Base-by-base conservation (phyloP, 2,113 vertebrate species). In the Grallaria varia region DNA sequence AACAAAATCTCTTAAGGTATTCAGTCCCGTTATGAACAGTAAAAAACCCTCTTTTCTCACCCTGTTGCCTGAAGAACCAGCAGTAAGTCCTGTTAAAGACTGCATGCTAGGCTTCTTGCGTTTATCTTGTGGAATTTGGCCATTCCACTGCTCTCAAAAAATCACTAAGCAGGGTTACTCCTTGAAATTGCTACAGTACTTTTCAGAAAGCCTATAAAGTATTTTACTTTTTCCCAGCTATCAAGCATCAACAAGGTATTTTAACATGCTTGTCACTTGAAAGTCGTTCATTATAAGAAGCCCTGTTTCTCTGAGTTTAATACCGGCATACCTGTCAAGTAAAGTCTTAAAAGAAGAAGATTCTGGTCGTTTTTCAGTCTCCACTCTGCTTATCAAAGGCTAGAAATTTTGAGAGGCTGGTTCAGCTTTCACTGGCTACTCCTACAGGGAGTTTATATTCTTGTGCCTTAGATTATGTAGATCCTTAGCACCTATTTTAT, bases 261-360 rank as follows among this genome's bases (percentile, higher is more conserved):
- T 76, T 67, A 59, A 55, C 13, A 42, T 30, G 45, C 8, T 69
- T 71, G 6, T 31, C 14, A 15, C 6, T 62, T 37, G 35, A 81
- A 69, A 81, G 68, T 3, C 8, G 17, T 40, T 58, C 14, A 17
- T 24, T 82, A 4, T 20, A 37, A 35, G 8, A 49, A 31, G 8
- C 63, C 10, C 1, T 2, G 31, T 42, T 88, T 28, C 42, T 63
- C 5, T 20, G 62, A 44, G 5, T 44, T 58, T 58, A 8, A 12
- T 62, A 58, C 17, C 5, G 67, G 3, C 8, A 9, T 31, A 79
- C 50, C 22, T 40, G 12, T 28, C 0, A 1, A 24, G n/a, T 55
- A 7, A 44, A 22, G 12, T 4, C 69, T 64, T 33, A 55, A 66
- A 71, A 59, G 8, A 44, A 28, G 12, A 73, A 90, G 69, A 39